These are phyloP conservation scores for pig (Sus scrofa) DNA, from an alignment of 2,113 vertebrate genomes.

Conservation along the genomic window DNA sequence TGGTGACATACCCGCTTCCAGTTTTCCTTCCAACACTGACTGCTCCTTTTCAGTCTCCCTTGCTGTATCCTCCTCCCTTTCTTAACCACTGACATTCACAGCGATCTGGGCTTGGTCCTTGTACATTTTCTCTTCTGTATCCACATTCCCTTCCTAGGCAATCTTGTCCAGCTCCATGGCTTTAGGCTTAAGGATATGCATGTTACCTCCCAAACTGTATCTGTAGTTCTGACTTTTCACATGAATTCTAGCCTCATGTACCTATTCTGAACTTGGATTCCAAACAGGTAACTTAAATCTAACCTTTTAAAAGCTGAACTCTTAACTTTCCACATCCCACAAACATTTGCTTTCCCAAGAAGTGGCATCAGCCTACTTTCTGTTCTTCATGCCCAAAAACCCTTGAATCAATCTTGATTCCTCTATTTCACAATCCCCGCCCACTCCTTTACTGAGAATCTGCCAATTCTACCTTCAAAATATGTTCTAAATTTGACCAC, in stretches of 20 bases:
- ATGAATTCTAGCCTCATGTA: not conserved
- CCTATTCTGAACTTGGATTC: not conserved
- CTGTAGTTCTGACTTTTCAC: not conserved
- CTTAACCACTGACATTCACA: not conserved
- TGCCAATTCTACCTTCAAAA: not conserved
- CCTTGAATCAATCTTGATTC: not conserved
- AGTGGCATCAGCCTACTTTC: not conserved
- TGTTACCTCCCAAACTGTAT: not conserved
- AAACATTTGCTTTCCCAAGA: not conserved
- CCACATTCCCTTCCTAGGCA: not conserved
- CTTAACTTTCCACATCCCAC: not conserved
- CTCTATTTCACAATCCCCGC: not conserved
- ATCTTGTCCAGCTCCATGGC: not conserved
- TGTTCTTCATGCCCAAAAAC: not conserved
- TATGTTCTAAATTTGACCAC: not conserved
- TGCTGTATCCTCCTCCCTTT: not conserved
- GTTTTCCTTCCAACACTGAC: not conserved
- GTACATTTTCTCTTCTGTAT: not conserved
- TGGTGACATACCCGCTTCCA: not conserved
- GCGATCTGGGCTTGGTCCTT: not conserved
- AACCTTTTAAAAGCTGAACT: conserved; percentile 6
- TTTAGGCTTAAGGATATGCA: not conserved
- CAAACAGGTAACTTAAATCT: not conserved
- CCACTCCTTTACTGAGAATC: not conserved
- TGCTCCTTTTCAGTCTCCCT: not conserved